Conservation (phyloP, 2,113 vertebrate genomes). For the Mustela nigripes region DNA sequence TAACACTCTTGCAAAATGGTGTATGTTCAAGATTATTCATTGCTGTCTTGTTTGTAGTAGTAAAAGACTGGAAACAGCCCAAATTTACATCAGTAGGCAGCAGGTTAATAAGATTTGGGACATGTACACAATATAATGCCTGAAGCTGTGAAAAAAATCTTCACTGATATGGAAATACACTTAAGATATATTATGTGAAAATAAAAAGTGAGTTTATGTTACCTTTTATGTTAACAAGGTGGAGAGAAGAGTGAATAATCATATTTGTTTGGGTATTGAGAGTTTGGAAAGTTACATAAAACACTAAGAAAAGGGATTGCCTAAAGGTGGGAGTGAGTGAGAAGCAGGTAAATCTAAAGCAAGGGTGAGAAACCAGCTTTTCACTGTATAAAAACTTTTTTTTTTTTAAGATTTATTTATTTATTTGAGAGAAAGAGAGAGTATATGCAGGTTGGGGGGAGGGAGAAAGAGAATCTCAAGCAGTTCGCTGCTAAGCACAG, state of each 20-base stretch:
- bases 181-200: not conserved
- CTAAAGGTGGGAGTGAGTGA: not conserved
- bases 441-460: too few species aligned
- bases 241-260: not conserved
- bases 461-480: too few species aligned
- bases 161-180: not conserved
- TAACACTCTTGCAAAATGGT: not conserved
- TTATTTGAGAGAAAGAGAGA: too few species aligned
- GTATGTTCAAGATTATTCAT: not conserved
- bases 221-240: not conserved
- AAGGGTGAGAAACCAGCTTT: not conserved
- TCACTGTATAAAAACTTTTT: not conserved
- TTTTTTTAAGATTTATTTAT: too few species aligned
- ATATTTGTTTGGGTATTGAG: not conserved
- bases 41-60: not conserved
- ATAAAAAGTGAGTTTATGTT: not conserved
- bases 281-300: not conserved
- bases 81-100: not conserved
- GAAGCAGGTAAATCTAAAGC: not conserved
- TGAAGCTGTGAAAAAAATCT: not conserved
- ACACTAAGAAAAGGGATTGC: not conserved
- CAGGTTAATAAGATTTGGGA: conserved; percentile 44
- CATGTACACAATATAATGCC: not conserved
- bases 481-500: too few species aligned
- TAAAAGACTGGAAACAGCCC: not conserved